Conservation (phyloP, 2,113 vertebrate species). For the Gracilinanus agilis region DNA sequence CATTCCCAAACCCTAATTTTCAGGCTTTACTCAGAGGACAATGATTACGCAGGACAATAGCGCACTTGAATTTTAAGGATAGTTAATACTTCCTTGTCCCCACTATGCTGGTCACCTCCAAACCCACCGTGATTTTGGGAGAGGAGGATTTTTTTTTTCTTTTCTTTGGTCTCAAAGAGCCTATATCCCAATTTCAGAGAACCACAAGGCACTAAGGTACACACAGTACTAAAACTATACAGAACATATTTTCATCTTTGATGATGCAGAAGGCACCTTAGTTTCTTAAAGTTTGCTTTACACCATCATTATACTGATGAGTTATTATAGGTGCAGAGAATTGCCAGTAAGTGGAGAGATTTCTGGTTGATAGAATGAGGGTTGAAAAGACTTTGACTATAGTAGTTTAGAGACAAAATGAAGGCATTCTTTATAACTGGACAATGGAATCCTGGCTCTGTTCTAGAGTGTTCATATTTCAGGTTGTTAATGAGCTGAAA, state of each 20-base stretch:
- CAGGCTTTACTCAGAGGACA: not conserved
- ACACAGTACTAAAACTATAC: not conserved
- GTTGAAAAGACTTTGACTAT: constrained; percentile 40
- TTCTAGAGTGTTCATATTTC: constrained; percentile 4
- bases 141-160: not conserved
- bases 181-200: not conserved
- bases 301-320: constrained; percentile 42
- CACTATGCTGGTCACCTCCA: not conserved
- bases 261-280: constrained; percentile 43
- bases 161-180: not conserved
- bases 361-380: constrained; percentile 39
- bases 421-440: constrained; percentile 22
- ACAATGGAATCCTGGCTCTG: constrained; percentile 30
- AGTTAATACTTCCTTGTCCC: not conserved
- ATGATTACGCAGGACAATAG: not conserved
- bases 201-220: not conserved
- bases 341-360: constrained; percentile 1
- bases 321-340: constrained; percentile 53
- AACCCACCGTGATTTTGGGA: not conserved
- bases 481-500: constrained; percentile 59
- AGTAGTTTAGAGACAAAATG: constrained; percentile 44
- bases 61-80: not conserved
- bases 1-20: not conserved
- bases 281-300: constrained; percentile 35
- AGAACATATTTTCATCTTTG: constrained; percentile 32